Percentiles rank a stretch among this genome's conserved stretches.
phyloP scores from a whole-genome alignment of 1,140 invertebrate species.

The Ridgeia piscesae region DNA sequence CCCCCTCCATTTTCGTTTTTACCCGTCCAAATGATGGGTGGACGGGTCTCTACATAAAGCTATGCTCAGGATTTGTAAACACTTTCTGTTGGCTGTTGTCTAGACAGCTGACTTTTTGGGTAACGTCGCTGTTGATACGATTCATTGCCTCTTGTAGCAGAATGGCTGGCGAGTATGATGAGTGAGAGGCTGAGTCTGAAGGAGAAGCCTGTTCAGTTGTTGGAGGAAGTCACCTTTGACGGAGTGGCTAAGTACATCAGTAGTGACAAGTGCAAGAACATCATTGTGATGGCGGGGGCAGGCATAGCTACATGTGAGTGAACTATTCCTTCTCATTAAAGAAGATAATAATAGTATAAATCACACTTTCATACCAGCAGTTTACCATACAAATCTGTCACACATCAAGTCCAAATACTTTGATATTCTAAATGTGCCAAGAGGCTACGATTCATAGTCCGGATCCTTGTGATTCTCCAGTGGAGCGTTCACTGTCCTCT shows the following conservation, averaged over 20 bases:
- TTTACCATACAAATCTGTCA: no score
- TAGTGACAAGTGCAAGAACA: slow-evolving; percentile 74
- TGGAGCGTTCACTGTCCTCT: no score
- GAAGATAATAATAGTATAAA: no score
- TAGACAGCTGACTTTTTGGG: background rate
- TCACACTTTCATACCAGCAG: no score
- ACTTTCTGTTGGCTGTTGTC: background rate
- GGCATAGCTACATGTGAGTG: slow-evolving; percentile 91
- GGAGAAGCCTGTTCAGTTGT: background rate
- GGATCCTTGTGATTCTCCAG: no score
- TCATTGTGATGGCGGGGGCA: slow-evolving; percentile 90
- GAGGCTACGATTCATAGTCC: no score
- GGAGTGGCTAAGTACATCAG: slow-evolving; percentile 74
- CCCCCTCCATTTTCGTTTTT: no score
- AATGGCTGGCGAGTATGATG: slow-evolving; percentile 8
- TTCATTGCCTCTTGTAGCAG: background rate
- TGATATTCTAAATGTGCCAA: background rate
- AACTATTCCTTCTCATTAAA: slow-evolving; percentile 15
- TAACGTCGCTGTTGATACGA: no score
- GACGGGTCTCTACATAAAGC: no score
- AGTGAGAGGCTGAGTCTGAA: background rate
- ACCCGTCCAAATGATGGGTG: no score
- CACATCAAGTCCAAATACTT: no score
- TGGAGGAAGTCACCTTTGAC: slow-evolving; percentile 58
- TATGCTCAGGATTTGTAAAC: no score